A percentile compares a stretch with the other conserved stretches of the same genome.
Conservation (phyloP, 1,140 invertebrate genomes). For the Zaprionus ghesquierei region DNA sequence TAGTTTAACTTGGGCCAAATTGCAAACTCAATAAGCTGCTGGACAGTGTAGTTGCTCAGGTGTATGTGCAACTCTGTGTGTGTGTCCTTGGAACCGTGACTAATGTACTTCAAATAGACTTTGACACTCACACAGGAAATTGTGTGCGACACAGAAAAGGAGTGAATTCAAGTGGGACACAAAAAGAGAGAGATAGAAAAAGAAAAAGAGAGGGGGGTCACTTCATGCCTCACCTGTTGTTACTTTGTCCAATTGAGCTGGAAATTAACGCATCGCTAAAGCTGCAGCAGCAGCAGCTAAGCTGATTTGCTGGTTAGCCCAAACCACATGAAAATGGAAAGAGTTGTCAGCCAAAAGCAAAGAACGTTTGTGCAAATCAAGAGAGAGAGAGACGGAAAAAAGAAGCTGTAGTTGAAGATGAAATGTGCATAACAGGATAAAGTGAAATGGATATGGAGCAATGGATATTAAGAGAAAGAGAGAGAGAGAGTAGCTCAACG, state of each 20-base stretch:
- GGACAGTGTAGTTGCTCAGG: constrained; percentile 7
- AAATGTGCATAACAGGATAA: neutral
- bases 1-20: constrained; percentile 40
- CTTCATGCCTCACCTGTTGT: constrained; percentile 34
- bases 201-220: neutral
- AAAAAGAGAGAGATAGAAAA: neutral
- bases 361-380: neutral
- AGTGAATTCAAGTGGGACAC: neutral
- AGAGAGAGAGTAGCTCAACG: no score
- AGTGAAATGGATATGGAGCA: neutral
- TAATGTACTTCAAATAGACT: constrained; percentile 51
- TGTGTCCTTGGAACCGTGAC: constrained; percentile 25
- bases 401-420: neutral
- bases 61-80: neutral
- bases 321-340: constrained; percentile 22
- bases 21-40: constrained; percentile 36
- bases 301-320: constrained; percentile 26
- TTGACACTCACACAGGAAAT: constrained; percentile 22
- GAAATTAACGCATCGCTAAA: constrained; percentile 40
- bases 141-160: neutral
- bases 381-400: neutral
- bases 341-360: neutral
- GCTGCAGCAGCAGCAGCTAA: constrained; percentile 21
- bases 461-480: no score
- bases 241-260: constrained; percentile 41